phyloP scores from a whole-genome alignment of 2,888 invertebrate genomes.

The Plebejus argus region DNA sequence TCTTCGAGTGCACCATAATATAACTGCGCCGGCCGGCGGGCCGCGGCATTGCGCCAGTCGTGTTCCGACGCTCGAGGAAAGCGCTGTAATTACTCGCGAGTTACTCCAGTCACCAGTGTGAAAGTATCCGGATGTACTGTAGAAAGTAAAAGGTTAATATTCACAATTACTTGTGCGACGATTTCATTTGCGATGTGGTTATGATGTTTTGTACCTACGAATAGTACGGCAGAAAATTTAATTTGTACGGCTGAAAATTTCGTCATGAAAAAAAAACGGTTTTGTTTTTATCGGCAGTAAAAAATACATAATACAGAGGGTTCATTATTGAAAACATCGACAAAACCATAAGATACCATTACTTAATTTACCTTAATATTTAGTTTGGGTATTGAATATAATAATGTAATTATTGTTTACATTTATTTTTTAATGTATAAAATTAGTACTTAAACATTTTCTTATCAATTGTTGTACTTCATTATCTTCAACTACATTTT shows the following conservation, averaged over 20 bases:
- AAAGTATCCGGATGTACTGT: conserved; percentile 2
- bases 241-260: not conserved
- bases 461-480: too few relatives aligned
- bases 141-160: conserved; percentile 20
- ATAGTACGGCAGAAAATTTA: not conserved
- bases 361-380: too few relatives aligned
- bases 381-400: too few relatives aligned
- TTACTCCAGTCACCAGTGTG: not conserved
- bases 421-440: too few relatives aligned
- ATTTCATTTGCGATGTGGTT: not conserved
- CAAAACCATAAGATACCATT: too few relatives aligned
- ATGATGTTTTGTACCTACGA: not conserved
- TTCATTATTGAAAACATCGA: too few relatives aligned
- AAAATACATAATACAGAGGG: too few relatives aligned
- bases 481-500: too few relatives aligned
- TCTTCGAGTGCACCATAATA: not conserved
- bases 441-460: too few relatives aligned
- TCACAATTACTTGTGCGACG: not conserved
- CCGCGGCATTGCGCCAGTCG: not conserved
- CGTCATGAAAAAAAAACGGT: not conserved
- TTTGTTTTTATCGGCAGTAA: too few relatives aligned
- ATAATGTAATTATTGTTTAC: too few relatives aligned
- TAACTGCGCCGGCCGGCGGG: conserved; percentile 1
- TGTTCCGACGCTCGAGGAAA: conserved; percentile 8
- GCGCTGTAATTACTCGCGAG: conserved; percentile 10